Evolutionary conservation across 2,888 invertebrate species (phyloP).

Genomic region (Tanytarsus gracilentus): DNA sequence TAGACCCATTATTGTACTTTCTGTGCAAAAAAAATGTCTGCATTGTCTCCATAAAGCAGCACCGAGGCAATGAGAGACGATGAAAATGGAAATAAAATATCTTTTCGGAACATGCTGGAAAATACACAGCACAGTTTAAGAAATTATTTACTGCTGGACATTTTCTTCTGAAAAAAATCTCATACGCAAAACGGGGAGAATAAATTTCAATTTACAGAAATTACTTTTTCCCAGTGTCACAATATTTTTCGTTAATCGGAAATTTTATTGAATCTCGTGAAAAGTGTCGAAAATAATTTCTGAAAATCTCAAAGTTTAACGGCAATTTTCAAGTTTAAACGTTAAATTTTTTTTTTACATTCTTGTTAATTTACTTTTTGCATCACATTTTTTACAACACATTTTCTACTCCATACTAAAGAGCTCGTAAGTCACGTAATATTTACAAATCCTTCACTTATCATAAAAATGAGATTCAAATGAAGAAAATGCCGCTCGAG

Average conservation of each 20-base stretch:
- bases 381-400: no score
- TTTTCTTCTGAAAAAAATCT: not conserved
- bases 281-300: not conserved
- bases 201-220: not conserved
- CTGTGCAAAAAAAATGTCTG: no score
- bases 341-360: no score
- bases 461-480: constrained; percentile 20
- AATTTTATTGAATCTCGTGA: not conserved
- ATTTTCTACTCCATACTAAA: no score
- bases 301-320: no score
- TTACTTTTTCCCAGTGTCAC: constrained; percentile 1
- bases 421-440: constrained; percentile 16
- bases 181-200: no score
- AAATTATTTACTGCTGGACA: constrained; percentile 8
- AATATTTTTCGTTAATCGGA: not conserved
- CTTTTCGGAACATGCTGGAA: constrained; percentile 11
- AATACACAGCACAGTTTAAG: constrained; percentile 16
- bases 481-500: constrained; percentile 21
- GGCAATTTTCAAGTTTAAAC: no score
- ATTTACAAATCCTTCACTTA: not conserved
- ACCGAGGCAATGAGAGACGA: not conserved
- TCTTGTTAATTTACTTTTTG: not conserved
- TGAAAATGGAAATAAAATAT: constrained; percentile 5
- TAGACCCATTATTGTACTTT: constrained; percentile 14
- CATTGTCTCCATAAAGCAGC: no score